phyloP scores from a whole-genome alignment of 1,140 invertebrate genomes.

The Diorhabda elongata region DNA sequence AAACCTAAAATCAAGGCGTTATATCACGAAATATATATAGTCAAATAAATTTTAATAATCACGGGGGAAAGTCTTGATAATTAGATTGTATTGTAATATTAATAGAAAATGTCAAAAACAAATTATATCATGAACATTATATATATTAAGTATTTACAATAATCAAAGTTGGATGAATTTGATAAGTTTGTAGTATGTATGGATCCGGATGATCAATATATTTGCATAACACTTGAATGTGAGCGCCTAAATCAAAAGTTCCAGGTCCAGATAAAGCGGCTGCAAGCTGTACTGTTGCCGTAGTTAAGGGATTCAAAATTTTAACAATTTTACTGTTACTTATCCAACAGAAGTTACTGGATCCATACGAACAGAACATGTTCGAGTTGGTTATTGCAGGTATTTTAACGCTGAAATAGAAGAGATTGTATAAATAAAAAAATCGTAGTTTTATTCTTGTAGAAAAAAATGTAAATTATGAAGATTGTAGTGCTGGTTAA shows the following conservation, averaged over 20 bases:
- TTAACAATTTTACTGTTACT: conserved; percentile 34
- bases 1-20: too few species aligned
- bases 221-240: conserved; percentile 41
- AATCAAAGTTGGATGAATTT: conserved; percentile 41
- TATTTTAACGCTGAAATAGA: conserved; percentile 23
- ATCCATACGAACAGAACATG: conserved; percentile 36
- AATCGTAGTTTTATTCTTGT: conserved; percentile 4
- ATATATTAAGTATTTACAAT: conserved; percentile 27
- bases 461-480: not conserved
- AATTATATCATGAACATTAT: too few species aligned
- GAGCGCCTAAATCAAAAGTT: conserved; percentile 43
- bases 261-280: conserved; percentile 40
- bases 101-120: too few species aligned
- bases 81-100: too few species aligned
- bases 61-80: too few species aligned
- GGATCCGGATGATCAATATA: conserved; percentile 27
- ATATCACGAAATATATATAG: too few species aligned
- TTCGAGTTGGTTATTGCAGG: conserved; percentile 16
- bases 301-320: conserved; percentile 37
- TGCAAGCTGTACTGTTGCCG: conserved; percentile 35
- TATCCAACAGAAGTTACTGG: conserved; percentile 43
- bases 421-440: conserved; percentile 13
- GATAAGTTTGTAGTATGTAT: conserved; percentile 38
- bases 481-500: not conserved
- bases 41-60: too few species aligned